Conservation (phyloP, 2,113 vertebrate genomes). For the Scomber scombrus region DNA sequence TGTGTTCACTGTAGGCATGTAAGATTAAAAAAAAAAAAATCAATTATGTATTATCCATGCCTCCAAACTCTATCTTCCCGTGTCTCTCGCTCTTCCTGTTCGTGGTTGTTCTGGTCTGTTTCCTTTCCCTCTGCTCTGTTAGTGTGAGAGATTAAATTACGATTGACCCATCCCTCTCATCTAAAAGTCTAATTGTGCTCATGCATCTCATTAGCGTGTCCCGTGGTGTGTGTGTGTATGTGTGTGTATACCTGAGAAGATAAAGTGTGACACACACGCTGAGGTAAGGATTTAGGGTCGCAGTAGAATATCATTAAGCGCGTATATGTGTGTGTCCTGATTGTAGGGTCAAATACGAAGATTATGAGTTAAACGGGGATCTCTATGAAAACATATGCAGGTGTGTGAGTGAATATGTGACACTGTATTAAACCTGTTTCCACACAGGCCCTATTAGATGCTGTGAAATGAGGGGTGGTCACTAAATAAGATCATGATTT, state of each 20-base stretch:
- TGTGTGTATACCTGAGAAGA: conserved; percentile 4
- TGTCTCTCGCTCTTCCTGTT: neutral
- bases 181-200: conserved; percentile 51
- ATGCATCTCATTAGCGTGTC: conserved; percentile 48
- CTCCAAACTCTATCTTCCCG: neutral
- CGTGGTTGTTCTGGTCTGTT: neutral
- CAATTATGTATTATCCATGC: conserved; percentile 32
- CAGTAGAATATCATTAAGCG: conserved; percentile 40
- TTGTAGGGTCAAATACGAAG: neutral
- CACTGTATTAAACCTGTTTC: neutral
- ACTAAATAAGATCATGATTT: neutral
- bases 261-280: conserved; percentile 41
- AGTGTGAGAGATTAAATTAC: conserved; percentile 12
- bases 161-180: conserved; percentile 37
- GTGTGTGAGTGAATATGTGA: neutral
- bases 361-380: neutral
- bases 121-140: conserved; percentile 5
- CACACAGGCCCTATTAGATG: neutral
- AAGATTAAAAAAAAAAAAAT: conserved; percentile 25
- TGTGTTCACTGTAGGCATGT: conserved; percentile 19
- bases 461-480: neutral
- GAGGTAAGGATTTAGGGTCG: conserved; percentile 38
- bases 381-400: neutral
- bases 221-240: conserved; percentile 17
- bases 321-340: neutral